Conservation (phyloP, 2,113 vertebrate genomes). For the Tympanuchus pallidicinctus region DNA sequence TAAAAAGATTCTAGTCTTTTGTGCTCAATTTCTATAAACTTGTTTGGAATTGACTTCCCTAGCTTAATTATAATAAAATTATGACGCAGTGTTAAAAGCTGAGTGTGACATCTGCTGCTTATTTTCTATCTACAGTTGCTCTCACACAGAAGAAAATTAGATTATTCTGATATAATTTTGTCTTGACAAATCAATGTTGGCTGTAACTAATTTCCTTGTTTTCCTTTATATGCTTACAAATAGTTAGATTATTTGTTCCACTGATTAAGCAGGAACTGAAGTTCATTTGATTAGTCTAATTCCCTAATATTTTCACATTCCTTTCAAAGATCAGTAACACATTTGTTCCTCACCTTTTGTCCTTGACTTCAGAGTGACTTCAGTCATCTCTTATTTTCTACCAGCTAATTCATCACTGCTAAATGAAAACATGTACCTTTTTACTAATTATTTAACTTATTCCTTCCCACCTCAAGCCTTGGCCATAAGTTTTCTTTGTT, state of each 20-base stretch:
- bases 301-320: not conserved
- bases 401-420: not conserved
- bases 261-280: not conserved
- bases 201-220: not conserved
- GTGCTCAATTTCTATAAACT: not conserved
- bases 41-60: not conserved
- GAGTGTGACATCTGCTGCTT: slow-evolving; percentile 23
- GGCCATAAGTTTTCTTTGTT: not conserved
- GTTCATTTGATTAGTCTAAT: not conserved
- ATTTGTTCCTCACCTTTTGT: not conserved
- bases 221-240: not conserved
- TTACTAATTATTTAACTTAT: not conserved
- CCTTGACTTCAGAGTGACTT: not conserved
- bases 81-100: not conserved
- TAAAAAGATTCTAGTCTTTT: not conserved
- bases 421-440: not conserved
- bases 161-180: slow-evolving; percentile 24
- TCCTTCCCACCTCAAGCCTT: not conserved
- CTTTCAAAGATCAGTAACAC: not conserved
- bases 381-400: not conserved
- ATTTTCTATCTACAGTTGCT: not conserved
- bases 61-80: not conserved
- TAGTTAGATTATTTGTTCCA: not conserved
- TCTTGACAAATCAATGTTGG: not conserved
- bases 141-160: slow-evolving; percentile 13